These are phyloP conservation scores for Cataglyphis rosenhaueri DNA, from an alignment of 2,888 invertebrate species.

Conservation along the genomic window DNA sequence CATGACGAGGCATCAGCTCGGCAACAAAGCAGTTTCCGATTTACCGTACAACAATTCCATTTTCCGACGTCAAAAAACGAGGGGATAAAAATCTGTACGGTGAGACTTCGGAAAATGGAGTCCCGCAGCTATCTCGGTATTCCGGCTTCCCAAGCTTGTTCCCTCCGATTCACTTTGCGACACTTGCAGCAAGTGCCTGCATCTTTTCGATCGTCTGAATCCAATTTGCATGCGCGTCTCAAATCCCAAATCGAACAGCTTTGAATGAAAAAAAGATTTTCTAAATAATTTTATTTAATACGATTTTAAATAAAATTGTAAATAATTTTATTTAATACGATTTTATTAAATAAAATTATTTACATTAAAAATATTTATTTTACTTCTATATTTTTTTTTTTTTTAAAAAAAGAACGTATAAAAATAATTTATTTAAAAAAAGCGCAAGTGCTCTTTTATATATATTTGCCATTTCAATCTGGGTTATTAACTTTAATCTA, in stretches of 20 bases:
- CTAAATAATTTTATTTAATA: constrained; percentile 3
- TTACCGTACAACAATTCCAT: constrained; percentile 72
- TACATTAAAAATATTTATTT: not conserved
- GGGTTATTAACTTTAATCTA: not conserved
- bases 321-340: constrained; percentile 10
- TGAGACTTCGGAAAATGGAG: constrained; percentile 67
- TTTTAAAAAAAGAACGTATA: not conserved
- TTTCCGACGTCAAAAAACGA: constrained; percentile 57
- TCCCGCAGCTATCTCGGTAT: constrained; percentile 48
- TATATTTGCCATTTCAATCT: not conserved
- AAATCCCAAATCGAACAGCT: not conserved
- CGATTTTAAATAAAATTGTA: not conserved
- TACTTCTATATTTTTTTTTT: not conserved
- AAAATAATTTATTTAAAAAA: not conserved
- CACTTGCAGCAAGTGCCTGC: constrained; percentile 18
- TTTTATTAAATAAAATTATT: not conserved
- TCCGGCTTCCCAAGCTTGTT: constrained; percentile 18
- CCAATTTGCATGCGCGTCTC: not conserved
- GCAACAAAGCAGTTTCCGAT: constrained; percentile 61
- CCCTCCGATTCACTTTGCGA: constrained; percentile 50
- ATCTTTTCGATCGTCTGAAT: constrained; percentile 29
- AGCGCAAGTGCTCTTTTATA: not conserved
- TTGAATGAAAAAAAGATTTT: not conserved
- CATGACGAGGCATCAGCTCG: not conserved
- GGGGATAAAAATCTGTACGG: constrained; percentile 68